phyloP scores from a whole-genome alignment of 1,140 invertebrate genomes.

The Mactra quadrangularis region DNA sequence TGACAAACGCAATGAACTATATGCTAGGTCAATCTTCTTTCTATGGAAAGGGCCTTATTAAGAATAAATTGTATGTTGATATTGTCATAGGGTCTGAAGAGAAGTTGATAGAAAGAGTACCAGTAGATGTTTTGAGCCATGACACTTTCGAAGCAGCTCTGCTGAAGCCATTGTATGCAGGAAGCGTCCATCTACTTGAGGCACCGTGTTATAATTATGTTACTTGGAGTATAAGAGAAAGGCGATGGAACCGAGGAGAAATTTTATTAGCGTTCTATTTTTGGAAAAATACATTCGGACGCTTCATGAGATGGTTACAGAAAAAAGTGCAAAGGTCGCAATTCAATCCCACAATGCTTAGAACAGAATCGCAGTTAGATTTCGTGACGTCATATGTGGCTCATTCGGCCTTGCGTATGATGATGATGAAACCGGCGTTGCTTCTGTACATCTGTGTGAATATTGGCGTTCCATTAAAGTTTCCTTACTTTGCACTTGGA shows the following conservation, averaged over 20 bases:
- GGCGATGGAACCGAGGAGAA: conserved; percentile 80
- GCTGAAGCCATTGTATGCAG: conserved; percentile 74
- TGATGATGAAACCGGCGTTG: conserved; percentile 80
- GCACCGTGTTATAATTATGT: conserved; percentile 78
- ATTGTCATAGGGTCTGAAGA: conserved; percentile 76
- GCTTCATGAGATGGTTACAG: conserved; percentile 76
- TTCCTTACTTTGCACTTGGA: conserved; percentile 73
- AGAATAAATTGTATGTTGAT: conserved; percentile 78
- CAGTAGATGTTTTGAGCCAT: conserved; percentile 81
- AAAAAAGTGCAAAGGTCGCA: conserved; percentile 69
- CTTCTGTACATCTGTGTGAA: conserved; percentile 77
- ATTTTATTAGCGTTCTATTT: conserved; percentile 79
- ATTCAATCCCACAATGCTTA: conserved; percentile 70
- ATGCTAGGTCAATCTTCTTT: conserved; percentile 77
- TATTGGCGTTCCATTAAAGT: conserved; percentile 68
- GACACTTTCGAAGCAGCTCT: conserved; percentile 80
- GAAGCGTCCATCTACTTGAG: conserved; percentile 72
- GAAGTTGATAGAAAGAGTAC: conserved; percentile 77
- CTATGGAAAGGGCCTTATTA: conserved; percentile 79
- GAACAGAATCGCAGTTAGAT: conserved; percentile 75
- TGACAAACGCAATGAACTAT: conserved; percentile 78
- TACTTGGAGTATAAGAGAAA: conserved; percentile 78
- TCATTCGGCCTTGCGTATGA: conserved; percentile 76
- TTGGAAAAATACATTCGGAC: conserved; percentile 76
- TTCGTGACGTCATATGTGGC: conserved; percentile 76